phyloP scores from a whole-genome alignment of 2,797 vertebrate species.

The Spinibarbus caldwelli region DNA sequence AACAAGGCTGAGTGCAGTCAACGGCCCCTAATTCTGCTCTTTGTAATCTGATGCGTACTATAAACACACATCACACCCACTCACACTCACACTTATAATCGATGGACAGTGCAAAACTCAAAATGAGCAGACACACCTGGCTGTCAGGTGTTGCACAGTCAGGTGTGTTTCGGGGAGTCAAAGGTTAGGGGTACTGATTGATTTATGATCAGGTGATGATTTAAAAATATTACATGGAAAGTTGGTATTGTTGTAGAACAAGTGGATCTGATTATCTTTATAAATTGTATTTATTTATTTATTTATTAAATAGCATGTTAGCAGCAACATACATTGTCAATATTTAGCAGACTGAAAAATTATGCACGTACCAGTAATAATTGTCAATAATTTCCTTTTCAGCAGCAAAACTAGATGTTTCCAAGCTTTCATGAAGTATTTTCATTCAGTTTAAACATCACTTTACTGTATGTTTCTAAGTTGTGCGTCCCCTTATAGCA shows the following conservation, averaged over 20 bases:
- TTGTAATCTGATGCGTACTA: slow-evolving; percentile 61
- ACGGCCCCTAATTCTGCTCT: slow-evolving; percentile 55
- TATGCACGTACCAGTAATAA: neutral
- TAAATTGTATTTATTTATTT: neutral
- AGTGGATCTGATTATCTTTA: neutral
- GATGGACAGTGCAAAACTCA: slow-evolving; percentile 40
- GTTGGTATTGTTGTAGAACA: neutral
- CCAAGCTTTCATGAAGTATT: neutral
- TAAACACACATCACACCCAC: slow-evolving; percentile 46
- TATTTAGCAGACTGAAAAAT: neutral
- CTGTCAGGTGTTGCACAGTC: slow-evolving; percentile 44
- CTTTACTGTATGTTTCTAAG: neutral
- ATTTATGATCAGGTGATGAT: slow-evolving; percentile 57
- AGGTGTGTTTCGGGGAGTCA: slow-evolving; percentile 51
- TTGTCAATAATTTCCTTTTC: neutral
- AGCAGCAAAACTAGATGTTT: neutral
- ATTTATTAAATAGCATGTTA: neutral
- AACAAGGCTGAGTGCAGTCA: slow-evolving; percentile 52
- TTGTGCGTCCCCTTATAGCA: neutral
- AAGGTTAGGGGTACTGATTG: slow-evolving; percentile 45
- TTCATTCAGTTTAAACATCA: neutral
- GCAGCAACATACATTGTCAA: neutral
- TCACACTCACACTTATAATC: slow-evolving; percentile 44
- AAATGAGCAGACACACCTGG: slow-evolving; percentile 57
- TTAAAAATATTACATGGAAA: slow-evolving; percentile 23